Percentiles rank a stretch among this genome's conserved stretches.
Evolutionary conservation across 2,113 vertebrate genomes (phyloP).

Genomic region (Oryzias curvinotus): DNA sequence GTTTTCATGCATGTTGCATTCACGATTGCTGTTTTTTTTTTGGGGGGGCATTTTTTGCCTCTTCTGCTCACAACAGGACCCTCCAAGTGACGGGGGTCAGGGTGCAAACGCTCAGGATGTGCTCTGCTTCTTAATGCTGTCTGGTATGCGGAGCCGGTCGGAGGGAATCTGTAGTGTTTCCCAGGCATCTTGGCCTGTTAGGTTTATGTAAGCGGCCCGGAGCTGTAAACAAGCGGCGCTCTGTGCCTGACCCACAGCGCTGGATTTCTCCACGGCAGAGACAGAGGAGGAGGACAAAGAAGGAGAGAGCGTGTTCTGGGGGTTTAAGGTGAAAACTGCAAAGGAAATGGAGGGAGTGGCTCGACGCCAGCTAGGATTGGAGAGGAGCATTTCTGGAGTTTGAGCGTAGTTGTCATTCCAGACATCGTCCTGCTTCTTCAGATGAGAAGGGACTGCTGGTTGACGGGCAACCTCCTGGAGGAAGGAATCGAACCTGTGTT

Average conservation of each 20-base stretch:
- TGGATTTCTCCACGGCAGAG: constrained; percentile 48
- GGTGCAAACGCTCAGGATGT: constrained; percentile 30
- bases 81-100: too few species aligned
- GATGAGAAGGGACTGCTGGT: not conserved
- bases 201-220: constrained; percentile 62
- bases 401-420: constrained; percentile 9
- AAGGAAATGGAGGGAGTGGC: constrained; percentile 28
- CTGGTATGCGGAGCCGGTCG: constrained; percentile 35
- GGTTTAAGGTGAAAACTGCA: constrained; percentile 20
- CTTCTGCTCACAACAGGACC: not conserved
- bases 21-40: too few species aligned
- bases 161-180: constrained; percentile 55
- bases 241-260: constrained; percentile 59
- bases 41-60: constrained; percentile 2
- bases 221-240: constrained; percentile 73
- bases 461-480: constrained; percentile 16
- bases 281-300: constrained; percentile 6
- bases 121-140: constrained; percentile 31
- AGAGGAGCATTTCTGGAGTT: constrained; percentile 15
- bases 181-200: constrained; percentile 64
- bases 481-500: constrained; percentile 11
- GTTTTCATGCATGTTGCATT: too few species aligned
- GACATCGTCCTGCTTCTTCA: not conserved
- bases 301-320: constrained; percentile 9
- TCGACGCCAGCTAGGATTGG: constrained; percentile 14